Conservation (phyloP, 2,113 vertebrate species). For the Paralichthys olivaceus region DNA sequence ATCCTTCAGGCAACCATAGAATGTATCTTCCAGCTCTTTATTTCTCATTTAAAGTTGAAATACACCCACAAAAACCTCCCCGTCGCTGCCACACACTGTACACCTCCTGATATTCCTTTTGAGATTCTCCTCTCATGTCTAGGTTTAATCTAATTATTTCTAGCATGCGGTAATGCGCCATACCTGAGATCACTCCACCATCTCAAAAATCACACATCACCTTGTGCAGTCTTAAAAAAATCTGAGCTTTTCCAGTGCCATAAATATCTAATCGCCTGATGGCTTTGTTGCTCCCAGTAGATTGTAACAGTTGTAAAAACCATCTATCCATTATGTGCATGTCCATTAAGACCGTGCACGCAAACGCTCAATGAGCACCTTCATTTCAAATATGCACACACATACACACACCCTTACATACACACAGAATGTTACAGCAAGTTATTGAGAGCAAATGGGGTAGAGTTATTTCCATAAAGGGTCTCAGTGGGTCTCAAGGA, state of each 20-base stretch:
- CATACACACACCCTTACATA: constrained; percentile 13
- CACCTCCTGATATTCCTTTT: constrained; percentile 61
- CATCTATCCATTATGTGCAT: constrained; percentile 75
- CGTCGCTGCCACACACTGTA: constrained; percentile 47
- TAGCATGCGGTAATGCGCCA: constrained; percentile 40
- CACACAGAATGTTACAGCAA: constrained; percentile 55
- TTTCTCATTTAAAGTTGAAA: constrained; percentile 80
- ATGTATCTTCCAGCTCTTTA: constrained; percentile 78
- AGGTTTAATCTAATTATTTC: constrained; percentile 62
- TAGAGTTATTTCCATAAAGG: constrained; percentile 85
- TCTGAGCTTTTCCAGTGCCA: constrained; percentile 47
- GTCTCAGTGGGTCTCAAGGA: constrained; percentile 80
- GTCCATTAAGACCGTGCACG: constrained; percentile 67
- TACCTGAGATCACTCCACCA: constrained; percentile 47
- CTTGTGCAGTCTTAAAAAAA: constrained; percentile 52
- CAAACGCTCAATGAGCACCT: constrained; percentile 67
- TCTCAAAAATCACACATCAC: constrained; percentile 39
- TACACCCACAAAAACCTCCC: constrained; percentile 68
- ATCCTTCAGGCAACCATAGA: constrained; percentile 73
- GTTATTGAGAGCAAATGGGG: constrained; percentile 80
- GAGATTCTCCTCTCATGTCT: constrained; percentile 38
- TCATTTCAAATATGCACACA: constrained; percentile 47
- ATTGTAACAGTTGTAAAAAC: constrained; percentile 76
- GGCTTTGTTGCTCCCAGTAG: constrained; percentile 72
- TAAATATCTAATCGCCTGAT: constrained; percentile 78